phyloP scores from a whole-genome alignment of 2,113 vertebrate genomes.

The Mormoops blainvillei region DNA sequence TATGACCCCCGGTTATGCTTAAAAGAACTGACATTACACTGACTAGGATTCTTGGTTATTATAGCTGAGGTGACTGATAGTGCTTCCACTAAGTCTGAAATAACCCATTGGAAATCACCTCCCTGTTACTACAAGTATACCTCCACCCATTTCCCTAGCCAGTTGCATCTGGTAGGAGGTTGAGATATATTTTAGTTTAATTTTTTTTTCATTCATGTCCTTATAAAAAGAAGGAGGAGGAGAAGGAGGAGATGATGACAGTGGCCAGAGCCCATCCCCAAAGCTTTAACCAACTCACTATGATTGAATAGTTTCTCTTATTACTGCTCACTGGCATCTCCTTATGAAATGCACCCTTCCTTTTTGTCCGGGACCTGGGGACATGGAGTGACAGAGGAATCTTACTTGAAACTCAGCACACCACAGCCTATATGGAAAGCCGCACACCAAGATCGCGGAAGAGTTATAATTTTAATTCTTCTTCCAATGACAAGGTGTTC shows the following conservation, averaged over 20 bases:
- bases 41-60: background rate
- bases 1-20: background rate
- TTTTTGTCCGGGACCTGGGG: constrained; percentile 69
- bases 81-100: background rate
- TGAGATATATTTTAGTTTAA: constrained; percentile 29
- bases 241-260: background rate
- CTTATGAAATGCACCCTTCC: constrained; percentile 73
- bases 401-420: constrained; percentile 46
- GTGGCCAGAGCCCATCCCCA: background rate
- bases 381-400: constrained; percentile 40
- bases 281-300: constrained; percentile 60
- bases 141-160: background rate
- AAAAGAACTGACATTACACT: background rate
- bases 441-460: background rate
- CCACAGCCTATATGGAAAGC: background rate
- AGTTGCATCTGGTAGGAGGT: background rate
- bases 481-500: constrained; percentile 59
- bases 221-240: constrained; percentile 19
- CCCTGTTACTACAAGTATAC: background rate
- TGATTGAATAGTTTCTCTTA: constrained; percentile 65
- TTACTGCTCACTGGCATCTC: constrained; percentile 53
- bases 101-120: constrained; percentile 30
- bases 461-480: constrained; percentile 76
- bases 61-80: background rate
- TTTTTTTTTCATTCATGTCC: constrained; percentile 9